phyloP scores from a whole-genome alignment of 2,888 invertebrate species.

The Sisyra nigra region DNA sequence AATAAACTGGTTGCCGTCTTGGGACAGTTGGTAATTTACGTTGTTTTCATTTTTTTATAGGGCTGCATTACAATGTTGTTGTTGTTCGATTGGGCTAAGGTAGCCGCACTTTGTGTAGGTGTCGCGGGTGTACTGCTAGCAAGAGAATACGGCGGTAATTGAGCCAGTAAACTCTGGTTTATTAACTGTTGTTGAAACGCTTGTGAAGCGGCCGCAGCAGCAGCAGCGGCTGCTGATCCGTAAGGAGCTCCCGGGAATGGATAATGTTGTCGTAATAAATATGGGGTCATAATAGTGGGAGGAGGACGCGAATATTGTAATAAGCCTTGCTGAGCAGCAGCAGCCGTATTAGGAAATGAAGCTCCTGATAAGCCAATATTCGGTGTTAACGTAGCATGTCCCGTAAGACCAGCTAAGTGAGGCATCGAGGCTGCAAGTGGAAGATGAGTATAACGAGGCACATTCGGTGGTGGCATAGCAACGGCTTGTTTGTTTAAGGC shows the following conservation, averaged over 20 bases:
- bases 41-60: constrained; percentile 84
- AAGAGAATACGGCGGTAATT: constrained; percentile 10
- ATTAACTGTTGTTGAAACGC: constrained; percentile 23
- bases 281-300: constrained; percentile 27
- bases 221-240: constrained; percentile 35
- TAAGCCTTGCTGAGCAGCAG: constrained; percentile 14
- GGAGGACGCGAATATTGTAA: constrained; percentile 20
- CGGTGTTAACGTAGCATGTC: constrained; percentile 20
- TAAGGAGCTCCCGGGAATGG: constrained; percentile 22
- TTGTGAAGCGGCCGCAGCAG: constrained; percentile 29
- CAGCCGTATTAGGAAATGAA: constrained; percentile 5
- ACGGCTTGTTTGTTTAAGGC: constrained; percentile 47
- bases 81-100: constrained; percentile 30
- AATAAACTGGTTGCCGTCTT: neutral
- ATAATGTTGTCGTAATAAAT: constrained; percentile 23
- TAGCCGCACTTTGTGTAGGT: constrained; percentile 21
- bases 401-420: constrained; percentile 18
- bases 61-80: constrained; percentile 54
- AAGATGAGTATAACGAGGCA: constrained; percentile 14
- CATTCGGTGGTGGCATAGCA: constrained; percentile 24
- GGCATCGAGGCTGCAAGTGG: constrained; percentile 15
- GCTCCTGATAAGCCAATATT: constrained; percentile 20
- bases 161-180: constrained; percentile 33
- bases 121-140: constrained; percentile 10
- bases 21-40: constrained; percentile 30